Evolutionary conservation across 2,797 vertebrate species (phyloP), one percentile per base, ranked within the genome.

Genomic region (Enteromius trimaculatus): DNA sequence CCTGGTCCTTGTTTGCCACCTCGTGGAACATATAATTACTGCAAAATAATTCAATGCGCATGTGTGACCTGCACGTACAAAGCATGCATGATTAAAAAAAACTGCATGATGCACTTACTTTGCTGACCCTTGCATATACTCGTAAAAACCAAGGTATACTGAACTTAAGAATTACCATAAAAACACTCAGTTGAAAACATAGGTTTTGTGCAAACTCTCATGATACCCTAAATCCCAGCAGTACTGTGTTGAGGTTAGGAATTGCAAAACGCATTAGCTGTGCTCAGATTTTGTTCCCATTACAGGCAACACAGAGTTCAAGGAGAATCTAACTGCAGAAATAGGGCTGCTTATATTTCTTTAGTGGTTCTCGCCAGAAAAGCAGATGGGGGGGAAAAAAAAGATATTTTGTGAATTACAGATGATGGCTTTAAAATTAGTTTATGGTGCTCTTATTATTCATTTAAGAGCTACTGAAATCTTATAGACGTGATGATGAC

Each of bases 241-340:
- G 72, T 9, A 55, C 31, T 75, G 7, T 4, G 3, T 39, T 75
- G 21, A 75, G 72, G 51, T 75, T 21, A 58, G 21, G 31, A 39
- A 62, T 62, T 23, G 13, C n/a, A 62, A 77, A 77, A 29, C 16
- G 42, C 53, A 60, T 44, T 44, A 60, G 74, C 16, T 77, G 55
- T 62, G n/a, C 55, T 62, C 23, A 62, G 23, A 62, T 77, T 42
- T 29, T 44, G 75, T 29, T 77, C 37, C 21, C 74, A 53, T 72
- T 74, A n/a, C 11, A 23, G 19, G 49, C 49, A 75, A 37, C 47
- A 21, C 49, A n/a, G 31, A 62, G 37, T 77, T 77, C 75, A 77
- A 23, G 51, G 51, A 58, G 72, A n/a, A 75, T 55, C 14, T 26
- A 77, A 62, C 13, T 44, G 14, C 55, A 77, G 23, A 62, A 44